A percentile compares a stretch with the other conserved stretches of the same genome.
phyloP scores from a whole-genome alignment of 2,797 vertebrate genomes.

The Poeciliopsis infans region DNA sequence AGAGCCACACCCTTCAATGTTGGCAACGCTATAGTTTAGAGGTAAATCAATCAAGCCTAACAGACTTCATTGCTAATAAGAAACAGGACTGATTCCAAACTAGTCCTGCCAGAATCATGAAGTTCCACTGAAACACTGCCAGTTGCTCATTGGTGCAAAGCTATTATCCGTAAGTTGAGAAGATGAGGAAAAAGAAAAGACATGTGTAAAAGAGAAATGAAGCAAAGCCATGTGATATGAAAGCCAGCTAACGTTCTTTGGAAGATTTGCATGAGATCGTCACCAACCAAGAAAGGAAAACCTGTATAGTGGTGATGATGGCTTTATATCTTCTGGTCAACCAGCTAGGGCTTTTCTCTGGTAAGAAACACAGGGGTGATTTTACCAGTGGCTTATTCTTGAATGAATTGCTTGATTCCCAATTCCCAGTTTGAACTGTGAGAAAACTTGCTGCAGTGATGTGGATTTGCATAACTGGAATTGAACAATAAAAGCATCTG shows the following conservation, averaged over 20 bases:
- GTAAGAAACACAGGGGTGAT: not conserved
- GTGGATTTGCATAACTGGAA: constrained; percentile 7
- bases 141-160: not conserved
- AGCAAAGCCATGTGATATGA: not conserved
- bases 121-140: not conserved
- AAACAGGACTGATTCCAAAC: not conserved
- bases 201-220: not conserved
- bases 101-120: not conserved
- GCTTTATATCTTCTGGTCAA: not conserved
- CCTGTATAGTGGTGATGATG: not conserved
- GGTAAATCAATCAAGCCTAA: not conserved
- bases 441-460: not conserved
- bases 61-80: not conserved
- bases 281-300: not conserved
- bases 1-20: not conserved
- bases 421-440: not conserved
- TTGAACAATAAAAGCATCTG: constrained; percentile 16
- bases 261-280: not conserved
- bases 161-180: not conserved
- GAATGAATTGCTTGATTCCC: not conserved
- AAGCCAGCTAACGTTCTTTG: not conserved
- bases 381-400: not conserved
- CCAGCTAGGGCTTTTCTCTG: not conserved
- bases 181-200: not conserved
- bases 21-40: too few relatives aligned